phyloP scores from a whole-genome alignment of 2,888 invertebrate genomes.

The Thera obeliscata region DNA sequence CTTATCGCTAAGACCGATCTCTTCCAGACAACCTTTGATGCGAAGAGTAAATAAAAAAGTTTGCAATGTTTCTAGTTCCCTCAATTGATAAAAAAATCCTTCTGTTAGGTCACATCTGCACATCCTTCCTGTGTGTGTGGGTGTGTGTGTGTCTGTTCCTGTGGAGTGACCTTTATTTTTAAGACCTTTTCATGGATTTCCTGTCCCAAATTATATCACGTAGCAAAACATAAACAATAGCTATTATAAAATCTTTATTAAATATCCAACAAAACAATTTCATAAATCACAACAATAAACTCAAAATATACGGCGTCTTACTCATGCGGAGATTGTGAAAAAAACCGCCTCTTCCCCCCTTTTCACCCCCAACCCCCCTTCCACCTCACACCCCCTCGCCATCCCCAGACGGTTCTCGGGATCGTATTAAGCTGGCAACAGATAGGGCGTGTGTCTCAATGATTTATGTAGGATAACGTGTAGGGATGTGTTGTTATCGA shows the following conservation, averaged over 20 bases:
- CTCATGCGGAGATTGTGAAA: conserved; percentile 48
- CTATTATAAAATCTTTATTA: conserved; percentile 31
- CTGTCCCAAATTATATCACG: not conserved
- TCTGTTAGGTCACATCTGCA: no score
- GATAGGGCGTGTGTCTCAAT: conserved; percentile 82
- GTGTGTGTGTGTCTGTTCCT: no score
- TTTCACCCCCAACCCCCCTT: conserved; percentile 19
- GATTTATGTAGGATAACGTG: conserved; percentile 74
- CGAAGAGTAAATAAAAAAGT: no score
- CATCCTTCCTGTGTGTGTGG: no score
- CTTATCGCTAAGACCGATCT: no score
- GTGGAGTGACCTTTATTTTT: no score
- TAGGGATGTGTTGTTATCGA: conserved; percentile 56
- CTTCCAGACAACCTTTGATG: no score
- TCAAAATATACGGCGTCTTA: conserved; percentile 40
- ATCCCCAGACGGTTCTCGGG: conserved; percentile 61
- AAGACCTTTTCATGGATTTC: no score
- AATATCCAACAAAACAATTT: conserved; percentile 38
- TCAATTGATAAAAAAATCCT: no score
- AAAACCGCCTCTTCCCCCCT: conserved; percentile 34
- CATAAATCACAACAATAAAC: conserved; percentile 46
- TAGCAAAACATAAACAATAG: conserved; percentile 14
- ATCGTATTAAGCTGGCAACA: conserved; percentile 82
- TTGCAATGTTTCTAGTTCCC: no score
- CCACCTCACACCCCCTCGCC: conserved; percentile 16